phyloP scores from a whole-genome alignment of 2,888 invertebrate species.

The Tupiocoris notatus region DNA sequence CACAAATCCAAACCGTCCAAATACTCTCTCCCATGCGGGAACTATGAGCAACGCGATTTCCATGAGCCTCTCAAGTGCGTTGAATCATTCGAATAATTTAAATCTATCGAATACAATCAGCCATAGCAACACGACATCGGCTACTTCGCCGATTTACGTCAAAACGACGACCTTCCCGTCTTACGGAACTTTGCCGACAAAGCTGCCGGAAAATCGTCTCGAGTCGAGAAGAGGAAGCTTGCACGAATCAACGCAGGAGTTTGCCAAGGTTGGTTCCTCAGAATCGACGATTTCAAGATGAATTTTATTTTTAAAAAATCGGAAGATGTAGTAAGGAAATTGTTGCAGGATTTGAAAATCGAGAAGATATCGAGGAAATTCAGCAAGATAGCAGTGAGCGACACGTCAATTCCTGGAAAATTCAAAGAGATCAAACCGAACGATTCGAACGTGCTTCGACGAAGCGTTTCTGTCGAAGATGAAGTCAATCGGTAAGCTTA shows the following conservation, averaged over 20 bases:
- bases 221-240: slow-evolving; percentile 27
- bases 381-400: slow-evolving; percentile 51
- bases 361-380: slow-evolving; percentile 43
- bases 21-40: not conserved
- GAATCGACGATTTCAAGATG: not conserved
- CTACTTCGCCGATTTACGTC: slow-evolving; percentile 9
- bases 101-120: slow-evolving; percentile 13
- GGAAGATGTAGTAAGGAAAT: not conserved
- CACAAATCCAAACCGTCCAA: not conserved
- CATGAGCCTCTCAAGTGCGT: too few species aligned
- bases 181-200: slow-evolving; percentile 23
- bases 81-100: too few species aligned
- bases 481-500: slow-evolving; percentile 38
- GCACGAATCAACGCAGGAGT: slow-evolving; percentile 30
- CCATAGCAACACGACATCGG: slow-evolving; percentile 9
- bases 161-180: slow-evolving; percentile 15
- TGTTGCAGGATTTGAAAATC: slow-evolving; percentile 18
- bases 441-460: slow-evolving; percentile 29
- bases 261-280: slow-evolving; percentile 7
- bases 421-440: slow-evolving; percentile 29
- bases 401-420: slow-evolving; percentile 53
- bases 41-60: too few species aligned
- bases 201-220: slow-evolving; percentile 10
- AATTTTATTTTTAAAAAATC: not conserved
- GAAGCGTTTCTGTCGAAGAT: slow-evolving; percentile 45